These are phyloP conservation scores for Cephus rjabovi DNA, from an alignment of 2,888 invertebrate species.

Conservation along the genomic window DNA sequence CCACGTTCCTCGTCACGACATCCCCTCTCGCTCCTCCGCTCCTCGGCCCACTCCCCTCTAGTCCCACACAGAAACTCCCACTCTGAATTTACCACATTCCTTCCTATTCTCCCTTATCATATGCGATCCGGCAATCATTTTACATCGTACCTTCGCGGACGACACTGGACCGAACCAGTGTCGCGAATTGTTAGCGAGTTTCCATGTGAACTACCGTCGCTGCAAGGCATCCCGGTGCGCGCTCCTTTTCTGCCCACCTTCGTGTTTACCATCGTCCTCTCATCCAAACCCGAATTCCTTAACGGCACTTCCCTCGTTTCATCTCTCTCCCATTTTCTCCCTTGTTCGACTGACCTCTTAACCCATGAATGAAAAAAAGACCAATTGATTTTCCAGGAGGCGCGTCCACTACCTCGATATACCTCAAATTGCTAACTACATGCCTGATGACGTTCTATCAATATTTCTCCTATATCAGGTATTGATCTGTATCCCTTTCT, in stretches of 20 bases:
- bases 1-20: constrained; percentile 16
- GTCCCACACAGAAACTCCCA: background rate
- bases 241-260: background rate
- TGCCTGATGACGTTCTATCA: background rate
- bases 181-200: background rate
- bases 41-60: background rate
- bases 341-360: background rate
- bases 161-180: background rate
- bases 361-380: constrained; percentile 49
- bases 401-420: constrained; percentile 22
- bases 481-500: no score
- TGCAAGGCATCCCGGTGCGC: background rate
- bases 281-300: background rate
- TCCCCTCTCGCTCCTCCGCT: constrained; percentile 16
- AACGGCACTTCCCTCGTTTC: constrained; percentile 4
- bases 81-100: background rate
- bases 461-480: background rate
- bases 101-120: background rate
- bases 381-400: constrained; percentile 40
- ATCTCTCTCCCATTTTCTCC: constrained; percentile 13
- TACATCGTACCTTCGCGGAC: background rate
- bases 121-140: background rate
- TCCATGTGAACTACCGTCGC: background rate
- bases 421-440: constrained; percentile 29
- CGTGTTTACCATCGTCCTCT: background rate